Evolutionary conservation across 2,888 invertebrate genomes (phyloP).

Genomic region (Xestia rhomboidea): DNA sequence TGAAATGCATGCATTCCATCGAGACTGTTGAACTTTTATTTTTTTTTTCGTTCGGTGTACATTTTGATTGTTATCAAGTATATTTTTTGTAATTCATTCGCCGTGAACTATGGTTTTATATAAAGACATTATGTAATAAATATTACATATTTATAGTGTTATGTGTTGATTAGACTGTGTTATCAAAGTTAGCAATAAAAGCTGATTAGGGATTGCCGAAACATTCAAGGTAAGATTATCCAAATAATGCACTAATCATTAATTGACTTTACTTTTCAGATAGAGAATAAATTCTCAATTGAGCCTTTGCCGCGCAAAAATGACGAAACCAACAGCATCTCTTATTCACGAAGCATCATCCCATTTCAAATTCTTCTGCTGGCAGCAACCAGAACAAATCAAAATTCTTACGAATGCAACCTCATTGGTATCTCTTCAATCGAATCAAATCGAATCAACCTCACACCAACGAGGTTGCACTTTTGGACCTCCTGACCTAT

Average conservation of each 20-base stretch:
- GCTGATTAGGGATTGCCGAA: slow-evolving; percentile 84
- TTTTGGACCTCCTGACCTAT: slow-evolving; percentile 40
- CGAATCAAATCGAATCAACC: too few species aligned
- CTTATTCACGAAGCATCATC: not conserved
- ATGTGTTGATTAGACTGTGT: slow-evolving; percentile 76
- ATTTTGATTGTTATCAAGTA: slow-evolving; percentile 85
- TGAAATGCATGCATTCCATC: slow-evolving; percentile 89
- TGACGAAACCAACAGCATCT: not conserved
- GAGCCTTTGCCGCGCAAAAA: slow-evolving; percentile 1
- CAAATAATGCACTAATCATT: slow-evolving; percentile 13
- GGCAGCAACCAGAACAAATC: not conserved
- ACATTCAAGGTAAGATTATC: slow-evolving; percentile 83
- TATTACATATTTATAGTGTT: slow-evolving; percentile 69
- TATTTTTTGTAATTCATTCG: slow-evolving; percentile 73
- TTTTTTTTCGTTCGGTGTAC: slow-evolving; percentile 84
- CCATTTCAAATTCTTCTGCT: not conserved
- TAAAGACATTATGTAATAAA: slow-evolving; percentile 61
- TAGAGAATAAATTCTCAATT: not conserved
- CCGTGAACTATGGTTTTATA: slow-evolving; percentile 73
- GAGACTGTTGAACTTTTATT: slow-evolving; percentile 88
- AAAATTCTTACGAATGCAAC: not conserved
- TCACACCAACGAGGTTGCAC: slow-evolving; percentile 4
- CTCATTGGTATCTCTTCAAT: too few species aligned
- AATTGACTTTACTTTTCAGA: slow-evolving; percentile 13
- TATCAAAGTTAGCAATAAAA: slow-evolving; percentile 77